Conservation (phyloP, 2,797 vertebrate species). For the Threskiornis aethiopicus region DNA sequence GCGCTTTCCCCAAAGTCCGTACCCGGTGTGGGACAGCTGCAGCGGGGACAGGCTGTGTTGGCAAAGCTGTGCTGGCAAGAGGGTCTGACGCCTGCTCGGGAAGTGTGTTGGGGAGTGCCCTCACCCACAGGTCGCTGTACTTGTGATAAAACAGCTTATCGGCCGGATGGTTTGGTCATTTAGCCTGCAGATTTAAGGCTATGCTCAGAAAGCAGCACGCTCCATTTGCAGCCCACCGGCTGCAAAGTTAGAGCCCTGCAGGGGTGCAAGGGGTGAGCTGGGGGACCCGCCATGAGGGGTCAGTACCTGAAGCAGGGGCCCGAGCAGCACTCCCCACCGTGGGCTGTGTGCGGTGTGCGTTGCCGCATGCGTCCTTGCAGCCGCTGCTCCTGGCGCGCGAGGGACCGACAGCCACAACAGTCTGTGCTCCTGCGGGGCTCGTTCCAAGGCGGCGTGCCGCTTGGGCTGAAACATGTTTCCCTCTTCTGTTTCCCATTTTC, state of each 20-base stretch:
- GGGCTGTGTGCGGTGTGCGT: not conserved
- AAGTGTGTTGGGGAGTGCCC: rapidly evolving
- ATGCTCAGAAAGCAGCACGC: not conserved
- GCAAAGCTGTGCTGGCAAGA: not conserved
- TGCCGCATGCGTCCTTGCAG: rapidly evolving
- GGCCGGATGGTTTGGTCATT: not conserved
- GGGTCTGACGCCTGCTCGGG: not conserved
- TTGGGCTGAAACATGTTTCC: not conserved
- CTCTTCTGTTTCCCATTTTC: constrained; percentile 13
- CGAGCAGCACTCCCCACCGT: rapidly evolving
- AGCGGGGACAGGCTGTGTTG: rapidly evolving
- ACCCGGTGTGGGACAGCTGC: not conserved
- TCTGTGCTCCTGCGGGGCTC: constrained; percentile 2
- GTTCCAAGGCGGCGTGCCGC: not conserved
- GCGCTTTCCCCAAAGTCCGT: not conserved
- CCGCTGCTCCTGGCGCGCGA: not conserved
- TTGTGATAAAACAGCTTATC: not conserved
- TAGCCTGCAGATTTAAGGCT: not conserved
- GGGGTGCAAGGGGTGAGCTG: rapidly evolving
- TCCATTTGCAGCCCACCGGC: rapidly evolving
- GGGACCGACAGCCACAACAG: not conserved
- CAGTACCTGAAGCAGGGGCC: not conserved
- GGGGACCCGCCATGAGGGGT: rapidly evolving
- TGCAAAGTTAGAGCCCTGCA: rapidly evolving
- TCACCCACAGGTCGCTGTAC: not conserved